Conservation (phyloP, 2,113 vertebrate species). For the Apus apus region DNA sequence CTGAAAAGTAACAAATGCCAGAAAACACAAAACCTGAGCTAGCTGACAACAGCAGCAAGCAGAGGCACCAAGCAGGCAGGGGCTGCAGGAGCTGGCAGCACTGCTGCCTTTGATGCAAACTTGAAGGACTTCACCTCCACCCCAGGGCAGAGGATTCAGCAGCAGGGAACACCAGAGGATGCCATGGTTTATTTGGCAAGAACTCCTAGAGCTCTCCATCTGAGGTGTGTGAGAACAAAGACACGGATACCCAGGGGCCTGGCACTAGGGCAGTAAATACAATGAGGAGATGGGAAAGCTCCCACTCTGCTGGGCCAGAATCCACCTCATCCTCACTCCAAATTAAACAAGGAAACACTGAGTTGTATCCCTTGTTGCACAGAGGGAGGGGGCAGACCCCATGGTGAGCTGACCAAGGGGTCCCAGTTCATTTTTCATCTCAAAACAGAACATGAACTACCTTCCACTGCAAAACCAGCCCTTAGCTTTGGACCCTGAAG, state of each 20-base stretch:
- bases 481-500: background rate
- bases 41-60: background rate
- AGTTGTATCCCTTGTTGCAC: background rate
- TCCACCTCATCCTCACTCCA: background rate
- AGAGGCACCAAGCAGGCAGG: background rate
- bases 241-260: background rate
- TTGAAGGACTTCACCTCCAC: background rate
- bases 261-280: background rate
- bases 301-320: background rate
- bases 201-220: background rate
- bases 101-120: rapidly evolving
- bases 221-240: background rate
- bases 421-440: background rate
- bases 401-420: background rate
- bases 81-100: rapidly evolving
- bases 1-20: background rate
- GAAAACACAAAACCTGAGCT: background rate
- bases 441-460: background rate
- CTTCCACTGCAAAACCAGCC: background rate
- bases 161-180: background rate
- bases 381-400: background rate
- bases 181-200: background rate
- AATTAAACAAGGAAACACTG: rapidly evolving
- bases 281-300: background rate
- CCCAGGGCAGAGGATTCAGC: background rate